Base-by-base conservation (phyloP, 53 echinoderm and acorn worm genomes). In the Echinometra lucunter region DNA sequence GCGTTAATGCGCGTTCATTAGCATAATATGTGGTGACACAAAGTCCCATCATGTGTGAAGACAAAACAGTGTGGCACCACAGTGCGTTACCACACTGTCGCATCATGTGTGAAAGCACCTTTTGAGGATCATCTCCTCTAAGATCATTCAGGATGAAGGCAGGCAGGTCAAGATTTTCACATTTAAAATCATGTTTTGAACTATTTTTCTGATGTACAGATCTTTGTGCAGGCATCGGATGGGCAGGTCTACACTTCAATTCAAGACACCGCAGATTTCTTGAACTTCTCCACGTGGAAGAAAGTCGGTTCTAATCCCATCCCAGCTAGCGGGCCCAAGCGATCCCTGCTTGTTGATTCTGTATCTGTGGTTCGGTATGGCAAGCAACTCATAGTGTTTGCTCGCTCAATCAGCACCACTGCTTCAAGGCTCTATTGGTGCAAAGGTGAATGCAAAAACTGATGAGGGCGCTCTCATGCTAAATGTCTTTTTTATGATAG, bases 181-280 rank as follows among this genome's bases (percentile, higher is more conserved):
- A n/a, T n/a, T n/a, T n/a, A 53, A 53, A 11, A 53, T 4, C 53
- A 11, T 53, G 53, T 1, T 21, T 63, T 63, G 19, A 0, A 30
- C 32, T 34, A 28, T 38, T 15, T 35, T 78, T 13, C 30, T 57
- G 1, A 69, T 66, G 35, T 88, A n/a, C n/a, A 94, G 92, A 80
- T 97, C 11, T 97, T 95, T 81, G 92, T 94, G 19, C 96, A 96
- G 57, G 94, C 94, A 11, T 69, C 92, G 1, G 93, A 95, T 94
- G 97, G 97, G 3, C 97, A 97, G 82, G 95, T 97, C n/a, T 96
- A 95, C 89, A 89, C 88, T 3, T 75, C 94, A 16, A 44, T 42
- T 45, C 97, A 97, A 89, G 44, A 82, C 44, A 81, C 42, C 30
- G 38, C 23, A 0, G 30, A 93, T 25, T 55, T 44, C 6, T 28